Conservation (phyloP, 2,888 invertebrate genomes). For the Stenotaenia linearis region DNA sequence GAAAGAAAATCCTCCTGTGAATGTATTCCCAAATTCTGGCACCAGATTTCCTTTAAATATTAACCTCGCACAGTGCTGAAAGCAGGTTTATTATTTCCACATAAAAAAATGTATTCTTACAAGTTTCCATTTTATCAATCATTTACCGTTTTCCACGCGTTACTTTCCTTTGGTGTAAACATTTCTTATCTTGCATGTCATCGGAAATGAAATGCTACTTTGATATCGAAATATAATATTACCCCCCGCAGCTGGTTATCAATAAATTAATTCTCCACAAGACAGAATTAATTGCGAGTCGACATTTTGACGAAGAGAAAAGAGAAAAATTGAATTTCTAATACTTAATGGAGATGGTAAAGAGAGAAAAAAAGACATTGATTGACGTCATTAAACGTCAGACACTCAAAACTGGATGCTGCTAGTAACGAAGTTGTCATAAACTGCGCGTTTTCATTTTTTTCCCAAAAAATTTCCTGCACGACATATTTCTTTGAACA, state of each 20-base stretch:
- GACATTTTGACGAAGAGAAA: neutral
- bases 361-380: neutral
- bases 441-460: neutral
- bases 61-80: neutral
- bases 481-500: neutral
- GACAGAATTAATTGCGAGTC: neutral
- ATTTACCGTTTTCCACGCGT: neutral
- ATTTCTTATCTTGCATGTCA: slow-evolving; percentile 3
- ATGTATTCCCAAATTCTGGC: neutral
- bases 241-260: neutral
- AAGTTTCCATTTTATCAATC: neutral
- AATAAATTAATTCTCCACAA: slow-evolving; percentile 13
- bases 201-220: neutral
- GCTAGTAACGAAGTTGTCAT: neutral
- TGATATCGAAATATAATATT: neutral
- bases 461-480: neutral
- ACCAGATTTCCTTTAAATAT: neutral
- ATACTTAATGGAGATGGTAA: neutral
- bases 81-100: neutral
- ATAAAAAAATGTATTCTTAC: neutral
- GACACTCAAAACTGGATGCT: neutral
- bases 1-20: neutral
- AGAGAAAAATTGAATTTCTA: neutral
- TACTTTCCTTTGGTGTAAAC: neutral
- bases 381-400: slow-evolving; percentile 16